A percentile compares a stretch with the other conserved stretches of the same genome.
These are phyloP conservation scores for Rhinopomastus cyanomelas DNA, from an alignment of 2,113 vertebrate genomes.

Conservation along the genomic window DNA sequence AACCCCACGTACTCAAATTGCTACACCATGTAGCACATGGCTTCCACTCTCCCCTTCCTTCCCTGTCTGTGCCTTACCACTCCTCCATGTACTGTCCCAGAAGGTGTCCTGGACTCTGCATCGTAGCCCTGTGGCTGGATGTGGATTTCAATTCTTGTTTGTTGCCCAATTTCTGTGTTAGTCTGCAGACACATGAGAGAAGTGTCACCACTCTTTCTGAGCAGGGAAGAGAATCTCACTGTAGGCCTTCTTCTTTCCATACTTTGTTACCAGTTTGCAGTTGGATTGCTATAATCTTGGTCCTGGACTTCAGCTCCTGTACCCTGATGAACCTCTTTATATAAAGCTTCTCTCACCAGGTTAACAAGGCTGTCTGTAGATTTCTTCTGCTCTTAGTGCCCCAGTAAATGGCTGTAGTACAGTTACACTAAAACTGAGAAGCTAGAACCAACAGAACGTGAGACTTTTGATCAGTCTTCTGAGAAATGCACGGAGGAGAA, in stretches of 20 bases:
- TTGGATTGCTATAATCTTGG: background rate
- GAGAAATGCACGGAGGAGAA: background rate
- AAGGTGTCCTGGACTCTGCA: background rate
- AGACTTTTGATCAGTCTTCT: background rate
- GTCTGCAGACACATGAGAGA: background rate
- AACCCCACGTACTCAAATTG: background rate
- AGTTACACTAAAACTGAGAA: background rate
- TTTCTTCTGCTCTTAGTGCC: background rate
- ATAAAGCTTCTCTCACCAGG: background rate
- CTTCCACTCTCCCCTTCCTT: background rate
- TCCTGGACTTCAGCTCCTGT: background rate
- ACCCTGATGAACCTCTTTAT: background rate
- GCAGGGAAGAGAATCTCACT: background rate
- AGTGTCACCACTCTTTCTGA: background rate
- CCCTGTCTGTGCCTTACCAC: background rate
- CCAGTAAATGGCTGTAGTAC: background rate
- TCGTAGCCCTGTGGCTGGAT: background rate
- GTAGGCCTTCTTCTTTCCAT: background rate
- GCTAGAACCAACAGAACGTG: background rate
- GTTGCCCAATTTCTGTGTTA: background rate
- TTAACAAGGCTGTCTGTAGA: background rate
- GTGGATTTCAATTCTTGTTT: background rate
- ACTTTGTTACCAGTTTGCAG: background rate
- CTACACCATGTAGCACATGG: accelerated
- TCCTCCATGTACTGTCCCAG: accelerated